Base-by-base conservation (phyloP, 1,140 invertebrate species). In the Drosophila pachea region DNA sequence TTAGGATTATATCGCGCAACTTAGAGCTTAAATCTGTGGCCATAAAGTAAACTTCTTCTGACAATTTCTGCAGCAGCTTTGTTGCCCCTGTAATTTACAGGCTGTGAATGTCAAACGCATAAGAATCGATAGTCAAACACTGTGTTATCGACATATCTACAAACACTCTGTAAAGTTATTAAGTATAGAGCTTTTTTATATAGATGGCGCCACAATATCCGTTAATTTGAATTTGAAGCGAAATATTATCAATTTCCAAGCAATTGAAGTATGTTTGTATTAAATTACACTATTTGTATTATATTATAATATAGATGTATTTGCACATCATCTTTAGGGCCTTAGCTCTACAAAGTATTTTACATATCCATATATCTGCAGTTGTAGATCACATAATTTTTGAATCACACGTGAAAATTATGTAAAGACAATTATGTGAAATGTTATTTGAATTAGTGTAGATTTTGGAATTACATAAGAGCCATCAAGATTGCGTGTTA, bases 381-480 rank as follows among this genome's bases (percentile, higher is more conserved):
- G 22, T 22, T 22, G 22, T 22, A 22, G 22, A 22, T 22, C 22
- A 22, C 22, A 3, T 2, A 70, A 65, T 59, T 52, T 42, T 16
- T 53, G 22, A 40, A 58, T 14, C 56, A 59, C 32, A 22, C 31
- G 32, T 35, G n/a, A 58, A 66, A 66, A 31, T 59, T 69, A 84
- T 68, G 81, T 74, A 74, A 82, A 70, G 67, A 64, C 70, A 79
- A 86, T 86, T 86, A 81, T 76, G 70, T 58, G 63, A 81, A 77
- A 77, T 86, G 81, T 86, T 81, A 59, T 69, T 81, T 86, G 86
- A 86, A 86, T 86, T 86, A 86, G 76, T 72, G 62, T 61, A 62
- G 59, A 86, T 81, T 86, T 86, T 74, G 71, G 70, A 86, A 86
- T 86, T 86, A 86, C 81, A 86, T 81, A 86, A 86, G 86, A 81